These are phyloP conservation scores for Brachirus orientalis DNA, from an alignment of 2,113 vertebrate species.

Conservation along the genomic window DNA sequence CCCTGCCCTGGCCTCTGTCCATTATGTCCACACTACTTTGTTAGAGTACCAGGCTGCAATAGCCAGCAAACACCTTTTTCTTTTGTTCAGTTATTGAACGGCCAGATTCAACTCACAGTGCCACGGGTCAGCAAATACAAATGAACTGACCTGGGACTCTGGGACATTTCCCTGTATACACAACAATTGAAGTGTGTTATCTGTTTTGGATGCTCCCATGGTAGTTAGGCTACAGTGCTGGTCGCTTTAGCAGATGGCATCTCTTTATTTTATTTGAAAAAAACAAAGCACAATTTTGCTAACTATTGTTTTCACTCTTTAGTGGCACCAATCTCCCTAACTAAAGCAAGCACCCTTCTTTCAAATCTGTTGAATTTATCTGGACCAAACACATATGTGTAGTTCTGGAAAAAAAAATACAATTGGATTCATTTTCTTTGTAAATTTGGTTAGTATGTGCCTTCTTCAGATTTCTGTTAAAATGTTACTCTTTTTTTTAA, in stretches of 20 bases:
- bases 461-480: not conserved
- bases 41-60: slow-evolving; percentile 69
- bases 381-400: not conserved
- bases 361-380: not conserved
- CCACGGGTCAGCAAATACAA: slow-evolving; percentile 64
- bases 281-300: not conserved
- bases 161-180: slow-evolving; percentile 46
- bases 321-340: not conserved
- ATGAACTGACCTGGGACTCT: slow-evolving; percentile 58
- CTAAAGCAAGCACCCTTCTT: not conserved
- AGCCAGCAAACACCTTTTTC: slow-evolving; percentile 71
- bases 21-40: slow-evolving; percentile 75
- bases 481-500: too few species aligned
- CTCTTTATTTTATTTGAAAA: slow-evolving; percentile 8
- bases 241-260: slow-evolving; percentile 66
- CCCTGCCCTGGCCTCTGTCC: slow-evolving; percentile 66
- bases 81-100: slow-evolving; percentile 65
- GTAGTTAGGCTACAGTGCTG: slow-evolving; percentile 45
- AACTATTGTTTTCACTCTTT: slow-evolving; percentile 11
- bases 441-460: not conserved
- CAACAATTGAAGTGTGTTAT: slow-evolving; percentile 55
- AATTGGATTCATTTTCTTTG: too few species aligned
- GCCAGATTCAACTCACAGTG: slow-evolving; percentile 53
- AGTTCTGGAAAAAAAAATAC: not conserved
- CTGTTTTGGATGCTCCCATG: slow-evolving; percentile 59